Evolutionary conservation across 2,888 invertebrate species (phyloP).

Genomic region (Stenodera caucasica): DNA sequence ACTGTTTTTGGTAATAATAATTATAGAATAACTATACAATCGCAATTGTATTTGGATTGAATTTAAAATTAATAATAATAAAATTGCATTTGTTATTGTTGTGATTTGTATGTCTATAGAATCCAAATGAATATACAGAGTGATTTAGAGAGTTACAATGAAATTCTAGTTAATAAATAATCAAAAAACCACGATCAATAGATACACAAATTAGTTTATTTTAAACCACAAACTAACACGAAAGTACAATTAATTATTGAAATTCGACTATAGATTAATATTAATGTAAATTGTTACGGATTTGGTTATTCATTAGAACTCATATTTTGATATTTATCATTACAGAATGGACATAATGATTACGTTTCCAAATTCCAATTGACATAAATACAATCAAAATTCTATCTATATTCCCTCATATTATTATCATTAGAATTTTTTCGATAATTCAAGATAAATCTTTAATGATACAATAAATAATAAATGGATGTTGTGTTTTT

Average conservation of each 20-base stretch:
- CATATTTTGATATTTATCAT: not conserved
- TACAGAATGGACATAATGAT: not conserved
- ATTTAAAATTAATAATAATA: too few species aligned
- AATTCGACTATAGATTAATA: not conserved
- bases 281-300: slow-evolving; percentile 1
- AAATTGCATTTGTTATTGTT: too few species aligned
- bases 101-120: too few species aligned
- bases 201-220: not conserved
- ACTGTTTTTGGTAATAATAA: too few species aligned
- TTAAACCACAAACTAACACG: not conserved
- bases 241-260: slow-evolving; percentile 3
- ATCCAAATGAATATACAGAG: too few species aligned
- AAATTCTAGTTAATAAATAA: not conserved
- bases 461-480: not conserved
- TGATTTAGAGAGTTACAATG: too few species aligned
- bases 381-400: not conserved
- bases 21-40: too few species aligned
- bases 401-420: not conserved
- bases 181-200: not conserved
- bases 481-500: not conserved
- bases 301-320: not conserved
- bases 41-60: too few species aligned
- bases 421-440: too few species aligned
- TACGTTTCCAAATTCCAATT: not conserved
- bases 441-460: too few species aligned